Evolutionary conservation across 2,797 vertebrate genomes (phyloP).

Genomic region (Mormyrus hasselquistii): DNA sequence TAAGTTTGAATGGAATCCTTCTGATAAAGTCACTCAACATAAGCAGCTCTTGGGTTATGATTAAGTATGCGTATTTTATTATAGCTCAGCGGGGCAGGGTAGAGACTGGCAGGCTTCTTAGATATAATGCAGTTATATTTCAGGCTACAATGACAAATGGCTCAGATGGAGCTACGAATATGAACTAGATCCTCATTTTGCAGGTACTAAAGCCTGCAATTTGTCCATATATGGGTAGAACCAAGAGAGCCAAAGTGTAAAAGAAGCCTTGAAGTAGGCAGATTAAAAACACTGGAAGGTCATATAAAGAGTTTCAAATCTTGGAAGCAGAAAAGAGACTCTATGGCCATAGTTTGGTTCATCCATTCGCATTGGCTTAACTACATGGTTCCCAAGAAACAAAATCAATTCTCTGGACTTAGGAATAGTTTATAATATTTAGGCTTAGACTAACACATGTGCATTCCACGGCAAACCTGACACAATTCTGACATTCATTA

Average conservation of each 20-base stretch:
- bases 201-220: neutral
- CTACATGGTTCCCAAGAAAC: too few relatives aligned
- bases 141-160: neutral
- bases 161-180: neutral
- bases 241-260: neutral
- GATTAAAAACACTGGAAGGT: neutral
- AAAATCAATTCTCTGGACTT: too few relatives aligned
- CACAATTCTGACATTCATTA: too few relatives aligned
- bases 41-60: neutral
- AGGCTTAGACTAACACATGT: too few relatives aligned
- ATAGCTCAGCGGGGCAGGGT: neutral
- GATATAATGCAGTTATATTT: neutral
- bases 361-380: too few relatives aligned
- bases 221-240: neutral
- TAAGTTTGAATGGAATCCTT: neutral
- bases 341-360: too few relatives aligned
- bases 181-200: neutral
- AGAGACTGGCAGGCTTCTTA: neutral
- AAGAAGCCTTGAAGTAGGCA: neutral
- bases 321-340: neutral
- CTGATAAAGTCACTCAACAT: neutral
- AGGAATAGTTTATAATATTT: too few relatives aligned
- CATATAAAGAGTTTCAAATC: neutral
- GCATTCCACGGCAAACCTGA: neutral
- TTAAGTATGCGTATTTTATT: neutral